Evolutionary conservation across 2,797 vertebrate species (phyloP).

Genomic region (Gambelia wislizenii): DNA sequence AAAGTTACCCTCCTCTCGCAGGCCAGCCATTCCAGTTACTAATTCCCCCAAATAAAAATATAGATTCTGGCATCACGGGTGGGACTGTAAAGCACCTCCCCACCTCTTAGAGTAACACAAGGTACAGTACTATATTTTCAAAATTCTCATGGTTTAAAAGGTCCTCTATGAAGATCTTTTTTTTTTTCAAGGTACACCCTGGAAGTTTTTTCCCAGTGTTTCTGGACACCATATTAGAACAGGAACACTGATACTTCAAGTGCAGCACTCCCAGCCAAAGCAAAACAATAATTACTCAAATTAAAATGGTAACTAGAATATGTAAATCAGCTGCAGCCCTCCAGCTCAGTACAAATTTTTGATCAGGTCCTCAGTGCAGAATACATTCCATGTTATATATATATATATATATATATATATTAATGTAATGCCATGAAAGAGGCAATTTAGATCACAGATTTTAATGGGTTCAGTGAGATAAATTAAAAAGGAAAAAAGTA

Average conservation of each 20-base stretch:
- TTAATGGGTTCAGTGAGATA: conserved; percentile 19
- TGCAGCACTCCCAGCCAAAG: not conserved
- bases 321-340: conserved; percentile 14
- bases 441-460: conserved; percentile 22
- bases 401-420: not conserved
- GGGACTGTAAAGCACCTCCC: too few relatives aligned
- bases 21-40: too few relatives aligned
- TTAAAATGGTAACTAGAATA: conserved; percentile 28
- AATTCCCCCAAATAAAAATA: too few relatives aligned
- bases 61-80: too few relatives aligned
- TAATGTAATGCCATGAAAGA: not conserved
- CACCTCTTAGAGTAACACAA: too few relatives aligned
- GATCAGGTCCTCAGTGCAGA: not conserved
- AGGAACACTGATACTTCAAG: not conserved
- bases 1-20: too few relatives aligned
- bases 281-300: conserved; percentile 23
- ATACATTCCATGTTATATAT: conserved; percentile 7
- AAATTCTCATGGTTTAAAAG: not conserved
- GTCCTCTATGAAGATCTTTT: not conserved
- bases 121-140: not conserved
- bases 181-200: not conserved
- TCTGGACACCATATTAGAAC: not conserved
- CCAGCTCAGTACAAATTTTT: not conserved
- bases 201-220: not conserved
- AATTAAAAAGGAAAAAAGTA: conserved; percentile 7